Evolutionary conservation across 2,113 vertebrate genomes (phyloP), one percentile per base, ranked within the genome.

Genomic region (Sinosuthora webbiana): DNA sequence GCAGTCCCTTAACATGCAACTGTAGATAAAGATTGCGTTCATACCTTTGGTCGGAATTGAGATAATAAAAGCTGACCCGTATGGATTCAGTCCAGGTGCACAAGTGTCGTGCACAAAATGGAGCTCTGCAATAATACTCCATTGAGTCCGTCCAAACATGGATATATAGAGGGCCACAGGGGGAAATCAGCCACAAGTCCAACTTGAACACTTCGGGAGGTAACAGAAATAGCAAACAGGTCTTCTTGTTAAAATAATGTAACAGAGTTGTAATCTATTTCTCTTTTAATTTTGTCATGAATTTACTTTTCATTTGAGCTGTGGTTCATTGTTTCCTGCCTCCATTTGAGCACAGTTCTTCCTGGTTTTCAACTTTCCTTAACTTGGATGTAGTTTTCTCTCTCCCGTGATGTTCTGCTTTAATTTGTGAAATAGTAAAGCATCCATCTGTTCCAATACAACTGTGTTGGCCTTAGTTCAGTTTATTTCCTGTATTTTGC

Each of bases 381-480:
- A 47, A 16, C 30, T 92, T 87, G 90, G 71, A 68, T 63, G 41
- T 84, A 71, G 25, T 74, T 83, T 93, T 89, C 27, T 25, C 9
- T 75, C 42, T 68, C 55, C 33, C 4, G 7, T 56, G 33, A 47
- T 81, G 63, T 2, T 90, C 33, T 67, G 35, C 42, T 93, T 86
- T 80, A 55, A 89, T 92, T 55, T 81, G 80, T 94, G 76, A 83
- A 78, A 63, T 92, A 96, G 91, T 95, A 89, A 86, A 90, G 52
- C 69, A 83, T 83, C 91, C 68, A 78, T 95, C 86, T 95, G 91
- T 87, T 94, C 49, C 73, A 91, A 13, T 92, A 77, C 91, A 89
- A 97, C 68, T 78, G 13, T 47, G 67, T 64, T 95, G 83, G 83
- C 93, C 49, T 83, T 44, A 47, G 39, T 93, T 89, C 76, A 81